Conservation (phyloP, 2,113 vertebrate species). For the Coptodon rendalli region DNA sequence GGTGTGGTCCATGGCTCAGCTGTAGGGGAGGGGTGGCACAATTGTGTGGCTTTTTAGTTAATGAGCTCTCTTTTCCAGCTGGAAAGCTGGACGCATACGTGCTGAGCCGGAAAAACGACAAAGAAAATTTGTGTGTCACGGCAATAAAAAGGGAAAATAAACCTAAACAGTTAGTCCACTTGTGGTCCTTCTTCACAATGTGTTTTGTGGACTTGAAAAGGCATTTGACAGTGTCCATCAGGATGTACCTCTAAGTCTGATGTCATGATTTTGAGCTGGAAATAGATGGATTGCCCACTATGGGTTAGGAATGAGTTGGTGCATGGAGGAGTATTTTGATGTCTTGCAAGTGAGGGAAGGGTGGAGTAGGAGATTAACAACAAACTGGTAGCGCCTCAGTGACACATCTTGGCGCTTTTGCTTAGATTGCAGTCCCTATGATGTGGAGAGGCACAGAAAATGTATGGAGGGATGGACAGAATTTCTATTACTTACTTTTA, state of each 20-base stretch:
- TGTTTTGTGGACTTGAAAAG: background rate
- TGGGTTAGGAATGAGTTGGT: background rate
- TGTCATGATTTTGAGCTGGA: background rate
- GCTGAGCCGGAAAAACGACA: fast-evolving
- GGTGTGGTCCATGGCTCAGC: background rate
- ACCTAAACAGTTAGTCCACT: background rate
- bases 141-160: background rate
- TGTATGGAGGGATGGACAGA: background rate
- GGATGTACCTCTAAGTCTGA: background rate
- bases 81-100: background rate
- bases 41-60: background rate
- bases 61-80: background rate
- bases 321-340: background rate
- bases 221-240: background rate
- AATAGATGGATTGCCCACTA: background rate
- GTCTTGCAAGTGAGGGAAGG: background rate
- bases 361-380: background rate
- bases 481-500: background rate
- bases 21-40: background rate
- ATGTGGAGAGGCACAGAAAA: background rate
- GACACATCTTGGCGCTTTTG: background rate
- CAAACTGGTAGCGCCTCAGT: background rate
- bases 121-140: background rate
- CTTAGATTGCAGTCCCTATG: background rate
- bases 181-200: background rate